Evolutionary conservation across 2,113 vertebrate genomes (phyloP).

Genomic region (Galeopterus variegatus): DNA sequence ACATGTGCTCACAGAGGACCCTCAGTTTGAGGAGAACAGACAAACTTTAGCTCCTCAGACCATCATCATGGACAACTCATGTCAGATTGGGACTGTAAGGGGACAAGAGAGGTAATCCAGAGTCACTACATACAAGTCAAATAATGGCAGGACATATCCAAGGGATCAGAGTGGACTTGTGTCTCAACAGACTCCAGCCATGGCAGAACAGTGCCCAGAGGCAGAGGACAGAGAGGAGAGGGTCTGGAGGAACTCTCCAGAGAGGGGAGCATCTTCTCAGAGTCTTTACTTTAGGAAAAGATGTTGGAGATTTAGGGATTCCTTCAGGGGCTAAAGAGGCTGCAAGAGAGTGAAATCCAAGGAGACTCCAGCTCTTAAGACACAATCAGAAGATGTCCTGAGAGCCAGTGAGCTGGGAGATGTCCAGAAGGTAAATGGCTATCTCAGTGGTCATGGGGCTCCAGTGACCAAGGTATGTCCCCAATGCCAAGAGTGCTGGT

Average conservation of each 20-base stretch:
- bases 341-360: not conserved
- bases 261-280: not conserved
- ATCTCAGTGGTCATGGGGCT: not conserved
- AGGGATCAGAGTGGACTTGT: not conserved
- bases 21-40: not conserved
- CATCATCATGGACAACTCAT: not conserved
- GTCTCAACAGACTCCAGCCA: not conserved
- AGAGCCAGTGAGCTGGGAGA: not conserved
- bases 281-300: not conserved
- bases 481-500: not conserved
- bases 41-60: not conserved
- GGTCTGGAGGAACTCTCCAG: not conserved
- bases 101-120: not conserved
- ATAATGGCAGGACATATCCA: not conserved
- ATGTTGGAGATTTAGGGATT: not conserved
- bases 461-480: not conserved
- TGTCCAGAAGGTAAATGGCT: not conserved
- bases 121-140: not conserved
- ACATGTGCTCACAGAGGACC: not conserved
- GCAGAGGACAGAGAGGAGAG: not conserved
- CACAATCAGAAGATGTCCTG: no score
- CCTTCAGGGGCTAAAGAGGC: not conserved
- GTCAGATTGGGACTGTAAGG: not conserved
- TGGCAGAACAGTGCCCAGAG: not conserved
- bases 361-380: not conserved